These are phyloP conservation scores for Poeciliopsis paucimaculata DNA, from an alignment of 2,797 vertebrate genomes.

Conservation along the genomic window DNA sequence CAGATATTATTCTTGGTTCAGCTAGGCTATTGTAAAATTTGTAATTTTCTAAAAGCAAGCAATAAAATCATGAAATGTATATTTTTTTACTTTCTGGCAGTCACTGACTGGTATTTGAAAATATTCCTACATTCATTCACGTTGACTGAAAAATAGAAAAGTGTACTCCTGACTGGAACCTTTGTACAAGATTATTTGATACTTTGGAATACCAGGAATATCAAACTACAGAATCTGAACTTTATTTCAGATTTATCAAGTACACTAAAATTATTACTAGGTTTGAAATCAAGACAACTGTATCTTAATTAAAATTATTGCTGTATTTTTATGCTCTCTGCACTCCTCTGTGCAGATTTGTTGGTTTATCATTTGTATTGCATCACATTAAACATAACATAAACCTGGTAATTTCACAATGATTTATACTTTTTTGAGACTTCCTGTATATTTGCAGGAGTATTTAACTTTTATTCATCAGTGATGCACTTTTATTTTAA, in stretches of 20 bases:
- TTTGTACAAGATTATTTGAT: neutral
- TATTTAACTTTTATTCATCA: neutral
- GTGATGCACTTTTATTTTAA: neutral
- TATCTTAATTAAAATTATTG: neutral
- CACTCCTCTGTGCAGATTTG: neutral
- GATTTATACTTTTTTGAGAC: too few relatives aligned
- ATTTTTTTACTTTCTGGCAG: neutral
- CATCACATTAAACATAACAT: neutral
- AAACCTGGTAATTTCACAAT: neutral
- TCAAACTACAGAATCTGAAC: too few relatives aligned
- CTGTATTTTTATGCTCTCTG: neutral
- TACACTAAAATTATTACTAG: neutral
- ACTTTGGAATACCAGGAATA: neutral
- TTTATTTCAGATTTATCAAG: neutral
- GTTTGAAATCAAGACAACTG: neutral
- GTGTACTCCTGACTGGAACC: neutral
- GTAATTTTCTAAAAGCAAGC: neutral
- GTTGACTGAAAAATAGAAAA: too few relatives aligned
- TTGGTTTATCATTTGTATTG: neutral
- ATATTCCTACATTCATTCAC: neutral
- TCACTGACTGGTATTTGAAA: neutral
- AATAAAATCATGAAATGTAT: neutral
- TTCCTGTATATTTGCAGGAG: too few relatives aligned
- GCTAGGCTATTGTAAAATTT: neutral
- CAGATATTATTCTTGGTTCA: neutral